Evolutionary conservation across 2,888 invertebrate genomes (phyloP), one percentile per base, ranked within the genome.

Genomic region (Lasioglossum villosulum): DNA sequence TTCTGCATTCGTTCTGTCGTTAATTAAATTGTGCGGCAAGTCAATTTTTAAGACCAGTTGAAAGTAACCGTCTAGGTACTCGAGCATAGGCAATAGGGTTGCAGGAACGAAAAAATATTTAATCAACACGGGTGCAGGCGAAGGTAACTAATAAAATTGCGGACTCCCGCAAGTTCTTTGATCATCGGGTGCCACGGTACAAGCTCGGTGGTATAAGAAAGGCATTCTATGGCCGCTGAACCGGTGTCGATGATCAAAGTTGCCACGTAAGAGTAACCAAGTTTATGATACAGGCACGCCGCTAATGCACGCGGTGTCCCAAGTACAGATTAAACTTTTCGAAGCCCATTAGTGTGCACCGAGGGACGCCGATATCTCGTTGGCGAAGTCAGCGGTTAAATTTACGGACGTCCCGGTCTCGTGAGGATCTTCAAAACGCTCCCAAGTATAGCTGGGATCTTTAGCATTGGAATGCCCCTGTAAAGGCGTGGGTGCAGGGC

Each of bases 351-450:
- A 90, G 84, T 74, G 83, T 68, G 82, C 80, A 75, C 75, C 75
- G 75, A 52, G 77, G 48, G 74, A 70, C 75, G 83, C 73, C 82
- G 39, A 71, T 82, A 86, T 89, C 88, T 83, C 74, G 66, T 63
- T 37, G 63, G 83, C 76, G 72, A 86, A 90, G 89, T 89, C 88
- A 88, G 83, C 90, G 85, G 88, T 88, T 89, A 90, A 90, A 90
- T 90, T 89, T 85, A 80, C 88, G 88, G 84, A 85, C 74, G 75
- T 89, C 83, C 86, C 78, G 80, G 79, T 88, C 89, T 81, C 89
- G 76, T 14, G 86, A 83, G 89, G 59, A 76, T 78, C 76, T 86
- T 83, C 86, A 34, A 80, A 76, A 74, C 85, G 79, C n/a, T 52
- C 52, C 34, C 45, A 76, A 83, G 83, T 86, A 84, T 84, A 37